These are phyloP conservation scores for Phymastichus coffea DNA, from an alignment of 1,140 invertebrate genomes.

Conservation along the genomic window DNA sequence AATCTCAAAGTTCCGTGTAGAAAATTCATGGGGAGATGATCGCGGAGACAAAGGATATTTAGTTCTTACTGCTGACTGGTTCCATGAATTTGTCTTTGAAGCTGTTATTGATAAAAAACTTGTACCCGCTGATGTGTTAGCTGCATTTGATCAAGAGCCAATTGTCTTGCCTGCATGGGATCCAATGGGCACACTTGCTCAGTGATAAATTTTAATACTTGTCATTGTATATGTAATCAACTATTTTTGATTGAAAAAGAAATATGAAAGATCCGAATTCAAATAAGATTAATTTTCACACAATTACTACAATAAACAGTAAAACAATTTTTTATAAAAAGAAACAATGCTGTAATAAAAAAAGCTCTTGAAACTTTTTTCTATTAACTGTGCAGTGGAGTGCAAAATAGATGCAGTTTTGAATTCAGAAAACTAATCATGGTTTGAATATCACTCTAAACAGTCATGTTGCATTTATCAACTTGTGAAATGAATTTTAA, in stretches of 20 bases:
- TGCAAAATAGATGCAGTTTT: no score
- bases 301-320: neutral
- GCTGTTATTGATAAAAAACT: constrained; percentile 85
- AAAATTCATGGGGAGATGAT: constrained; percentile 91
- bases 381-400: no score
- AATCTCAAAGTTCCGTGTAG: constrained; percentile 76
- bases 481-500: constrained; percentile 7
- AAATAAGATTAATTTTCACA: constrained; percentile 1
- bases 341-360: no score
- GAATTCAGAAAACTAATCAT: no score
- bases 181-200: constrained; percentile 85
- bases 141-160: constrained; percentile 74
- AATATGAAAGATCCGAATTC: constrained; percentile 8
- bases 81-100: constrained; percentile 88
- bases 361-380: no score
- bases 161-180: constrained; percentile 86
- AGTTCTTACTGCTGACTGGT: constrained; percentile 81
- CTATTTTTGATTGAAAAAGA: constrained; percentile 16
- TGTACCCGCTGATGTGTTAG: constrained; percentile 72
- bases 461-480: constrained; percentile 18
- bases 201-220: constrained; percentile 40
- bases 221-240: constrained; percentile 18
- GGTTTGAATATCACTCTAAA: neutral
- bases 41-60: constrained; percentile 86
- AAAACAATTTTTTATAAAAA: no score